Conservation (phyloP, 2,888 invertebrate genomes). For the Eledone cirrhosa region DNA sequence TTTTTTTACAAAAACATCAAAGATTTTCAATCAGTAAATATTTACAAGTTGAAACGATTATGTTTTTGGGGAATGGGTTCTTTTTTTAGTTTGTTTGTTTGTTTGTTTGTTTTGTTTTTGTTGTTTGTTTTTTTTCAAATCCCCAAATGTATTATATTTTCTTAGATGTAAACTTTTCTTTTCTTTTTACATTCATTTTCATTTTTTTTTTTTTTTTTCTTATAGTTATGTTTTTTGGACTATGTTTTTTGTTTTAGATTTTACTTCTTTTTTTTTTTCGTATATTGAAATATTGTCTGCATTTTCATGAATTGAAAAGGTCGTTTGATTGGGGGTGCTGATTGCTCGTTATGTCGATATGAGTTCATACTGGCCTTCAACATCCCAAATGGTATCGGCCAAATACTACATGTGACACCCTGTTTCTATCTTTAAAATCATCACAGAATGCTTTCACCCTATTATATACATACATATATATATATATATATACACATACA, state of each 20-base stretch:
- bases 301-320: background rate
- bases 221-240: background rate
- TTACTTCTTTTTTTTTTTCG: background rate
- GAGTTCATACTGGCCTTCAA: conserved; percentile 23
- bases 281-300: background rate
- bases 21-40: background rate
- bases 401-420: background rate
- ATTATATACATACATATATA: background rate
- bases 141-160: background rate
- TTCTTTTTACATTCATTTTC: background rate
- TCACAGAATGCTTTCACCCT: too few relatives aligned
- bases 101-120: background rate
- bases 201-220: background rate
- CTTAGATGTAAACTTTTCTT: background rate
- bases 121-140: background rate
- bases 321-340: conserved; percentile 16
- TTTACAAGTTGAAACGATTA: background rate
- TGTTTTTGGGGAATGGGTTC: background rate
- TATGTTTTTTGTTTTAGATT: background rate
- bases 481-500: conserved; percentile 7
- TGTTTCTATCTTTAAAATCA: too few relatives aligned
- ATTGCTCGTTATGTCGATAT: conserved; percentile 23
- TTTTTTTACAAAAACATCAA: background rate
- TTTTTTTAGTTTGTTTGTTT: background rate
- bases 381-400: conserved; percentile 27